Conservation (phyloP, 2,113 vertebrate species). For the Carettochelys insculpta region DNA sequence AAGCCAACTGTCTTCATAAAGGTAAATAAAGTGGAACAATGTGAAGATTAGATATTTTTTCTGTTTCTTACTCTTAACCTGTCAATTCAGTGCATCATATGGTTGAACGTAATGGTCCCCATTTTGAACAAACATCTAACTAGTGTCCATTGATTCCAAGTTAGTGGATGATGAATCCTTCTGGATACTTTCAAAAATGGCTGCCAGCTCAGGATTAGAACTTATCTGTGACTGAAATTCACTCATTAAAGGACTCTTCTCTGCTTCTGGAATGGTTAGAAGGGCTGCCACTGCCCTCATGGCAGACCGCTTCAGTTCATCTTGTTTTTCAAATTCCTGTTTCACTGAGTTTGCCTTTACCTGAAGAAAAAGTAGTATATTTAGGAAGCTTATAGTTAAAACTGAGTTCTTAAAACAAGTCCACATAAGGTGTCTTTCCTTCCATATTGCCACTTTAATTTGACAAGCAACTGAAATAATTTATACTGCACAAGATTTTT, state of each 20-base stretch:
- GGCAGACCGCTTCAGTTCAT: slow-evolving; percentile 96
- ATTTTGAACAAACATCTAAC: slow-evolving; percentile 82
- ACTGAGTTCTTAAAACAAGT: neutral
- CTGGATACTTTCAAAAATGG: slow-evolving; percentile 99
- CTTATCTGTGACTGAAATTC: slow-evolving; percentile 99
- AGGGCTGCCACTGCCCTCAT: slow-evolving; percentile 98
- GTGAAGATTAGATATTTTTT: slow-evolving; percentile 84
- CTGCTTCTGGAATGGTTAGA: slow-evolving; percentile 98
- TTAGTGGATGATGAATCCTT: slow-evolving; percentile 97
- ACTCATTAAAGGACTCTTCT: slow-evolving; percentile 98
- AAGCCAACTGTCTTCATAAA: slow-evolving; percentile 83
- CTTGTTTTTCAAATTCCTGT: slow-evolving; percentile 99
- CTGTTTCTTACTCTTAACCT: slow-evolving; percentile 81
- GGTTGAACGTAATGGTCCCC: slow-evolving; percentile 85
- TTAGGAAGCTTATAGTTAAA: neutral
- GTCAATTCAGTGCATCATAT: slow-evolving; percentile 94
- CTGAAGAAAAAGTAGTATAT: slow-evolving; percentile 63
- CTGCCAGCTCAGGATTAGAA: slow-evolving; percentile 96
- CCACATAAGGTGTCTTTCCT: neutral
- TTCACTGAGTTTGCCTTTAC: slow-evolving; percentile 99
- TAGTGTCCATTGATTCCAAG: slow-evolving; percentile 99
- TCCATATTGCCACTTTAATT: neutral
- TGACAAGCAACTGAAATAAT: neutral
- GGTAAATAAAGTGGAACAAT: slow-evolving; percentile 84
- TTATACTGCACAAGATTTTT: neutral